Conservation (phyloP, 35 echinoderm and acorn worm genomes). For the Heliocidaris tuberculata region DNA sequence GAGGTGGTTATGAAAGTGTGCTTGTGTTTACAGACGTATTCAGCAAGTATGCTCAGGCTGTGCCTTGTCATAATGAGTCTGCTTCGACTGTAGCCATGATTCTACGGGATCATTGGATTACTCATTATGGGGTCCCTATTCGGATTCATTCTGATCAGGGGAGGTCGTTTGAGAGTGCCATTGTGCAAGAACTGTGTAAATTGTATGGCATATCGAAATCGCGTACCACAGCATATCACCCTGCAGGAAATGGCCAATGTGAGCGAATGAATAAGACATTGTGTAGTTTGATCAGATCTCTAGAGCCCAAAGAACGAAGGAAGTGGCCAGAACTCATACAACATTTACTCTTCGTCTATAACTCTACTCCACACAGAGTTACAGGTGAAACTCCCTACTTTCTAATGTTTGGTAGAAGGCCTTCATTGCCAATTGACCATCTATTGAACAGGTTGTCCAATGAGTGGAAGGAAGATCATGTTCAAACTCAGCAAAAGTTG, state of each 20-base stretch:
- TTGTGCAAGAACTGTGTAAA: constrained; percentile 54
- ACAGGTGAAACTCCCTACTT: constrained; percentile 47
- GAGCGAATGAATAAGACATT: constrained; percentile 64
- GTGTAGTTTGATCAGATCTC: constrained; percentile 46
- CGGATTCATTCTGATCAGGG: constrained; percentile 62
- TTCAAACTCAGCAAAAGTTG: constrained; percentile 10
- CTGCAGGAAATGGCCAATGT: no score
- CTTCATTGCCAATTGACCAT: constrained; percentile 40
- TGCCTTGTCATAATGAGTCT: constrained; percentile 58
- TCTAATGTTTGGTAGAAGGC: constrained; percentile 43
- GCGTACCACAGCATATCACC: constrained; percentile 56
- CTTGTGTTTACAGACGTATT: no score
- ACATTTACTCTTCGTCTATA: constrained; percentile 54
- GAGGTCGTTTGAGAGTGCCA: constrained; percentile 52
- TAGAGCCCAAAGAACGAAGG: constrained; percentile 34
- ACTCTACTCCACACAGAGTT: constrained; percentile 45
- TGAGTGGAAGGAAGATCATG: constrained; percentile 34
- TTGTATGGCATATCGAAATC: constrained; percentile 54
- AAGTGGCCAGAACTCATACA: constrained; percentile 49
- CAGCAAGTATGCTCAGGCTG: no score
- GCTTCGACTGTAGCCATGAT: constrained; percentile 50
- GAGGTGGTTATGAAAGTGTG: no score
- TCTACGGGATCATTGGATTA: constrained; percentile 59
- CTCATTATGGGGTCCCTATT: constrained; percentile 55
- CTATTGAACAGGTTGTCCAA: background rate